A percentile compares a stretch with the other conserved stretches of the same genome.
Evolutionary conservation across 2,888 invertebrate genomes (phyloP).

Genomic region (Rhagonycha lutea): DNA sequence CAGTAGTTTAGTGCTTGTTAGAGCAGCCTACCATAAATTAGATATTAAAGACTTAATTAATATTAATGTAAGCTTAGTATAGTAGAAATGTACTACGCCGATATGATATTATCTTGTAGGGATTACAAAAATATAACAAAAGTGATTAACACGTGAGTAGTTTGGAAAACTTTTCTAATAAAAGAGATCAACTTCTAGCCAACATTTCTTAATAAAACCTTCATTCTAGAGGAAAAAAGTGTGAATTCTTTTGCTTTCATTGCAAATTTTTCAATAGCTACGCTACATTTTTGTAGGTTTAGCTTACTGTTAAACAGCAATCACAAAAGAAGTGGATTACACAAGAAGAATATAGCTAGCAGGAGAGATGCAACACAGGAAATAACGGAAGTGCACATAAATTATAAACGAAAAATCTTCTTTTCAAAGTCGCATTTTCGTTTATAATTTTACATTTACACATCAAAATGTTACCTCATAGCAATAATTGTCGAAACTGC

Average conservation of each 20-base stretch:
- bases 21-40: not conserved
- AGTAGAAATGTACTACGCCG: not conserved
- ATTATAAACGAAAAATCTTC: not conserved
- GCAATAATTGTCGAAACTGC: conserved; percentile 92
- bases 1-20: not conserved
- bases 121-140: not conserved
- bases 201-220: not conserved
- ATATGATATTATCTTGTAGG: not conserved
- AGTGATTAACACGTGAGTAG: not conserved
- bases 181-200: not conserved
- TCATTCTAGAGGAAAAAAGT: not conserved
- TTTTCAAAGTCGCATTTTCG: not conserved
- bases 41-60: not conserved
- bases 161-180: not conserved
- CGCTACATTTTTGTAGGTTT: not conserved
- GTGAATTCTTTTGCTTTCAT: not conserved
- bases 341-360: not conserved
- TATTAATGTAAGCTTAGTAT: not conserved
- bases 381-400: not conserved
- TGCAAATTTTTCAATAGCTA: not conserved
- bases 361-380: not conserved
- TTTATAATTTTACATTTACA: conserved; percentile 4
- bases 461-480: conserved; percentile 73
- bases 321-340: not conserved
- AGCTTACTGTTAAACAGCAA: not conserved